phyloP scores from a whole-genome alignment of 2,797 vertebrate species.

The Phrynocephalus forsythii region DNA sequence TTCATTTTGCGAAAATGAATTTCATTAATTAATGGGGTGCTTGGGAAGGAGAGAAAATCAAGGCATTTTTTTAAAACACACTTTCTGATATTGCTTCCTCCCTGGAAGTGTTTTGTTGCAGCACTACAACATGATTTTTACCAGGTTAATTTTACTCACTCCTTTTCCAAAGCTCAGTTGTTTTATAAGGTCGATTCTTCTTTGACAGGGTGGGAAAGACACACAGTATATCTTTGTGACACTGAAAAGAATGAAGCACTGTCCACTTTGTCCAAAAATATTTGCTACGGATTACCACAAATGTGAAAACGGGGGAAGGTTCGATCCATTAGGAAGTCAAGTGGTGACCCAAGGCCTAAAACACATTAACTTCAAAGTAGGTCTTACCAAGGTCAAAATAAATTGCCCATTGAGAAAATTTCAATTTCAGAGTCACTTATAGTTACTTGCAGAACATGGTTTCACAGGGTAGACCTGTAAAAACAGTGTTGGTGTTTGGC shows the following conservation, averaged over 20 bases:
- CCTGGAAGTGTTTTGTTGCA: background rate
- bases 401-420: background rate
- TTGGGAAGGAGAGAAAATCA: background rate
- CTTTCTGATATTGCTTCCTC: rapidly evolving
- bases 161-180: slow-evolving; percentile 26
- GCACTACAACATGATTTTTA: slow-evolving; percentile 3
- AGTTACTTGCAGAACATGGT: background rate
- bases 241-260: slow-evolving; percentile 26
- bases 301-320: background rate
- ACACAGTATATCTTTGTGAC: slow-evolving; percentile 31
- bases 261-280: background rate
- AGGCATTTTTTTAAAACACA: background rate
- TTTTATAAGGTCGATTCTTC: slow-evolving; percentile 34
- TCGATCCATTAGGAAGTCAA: slow-evolving; percentile 1
- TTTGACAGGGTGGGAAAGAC: slow-evolving; percentile 17
- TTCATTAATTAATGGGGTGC: background rate
- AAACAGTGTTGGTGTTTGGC: background rate
- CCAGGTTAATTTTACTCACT: slow-evolving; percentile 31
- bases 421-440: background rate
- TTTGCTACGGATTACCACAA: background rate
- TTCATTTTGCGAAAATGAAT: background rate
- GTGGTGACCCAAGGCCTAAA: background rate
- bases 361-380: background rate
- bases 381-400: background rate
- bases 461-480: background rate